Evolutionary conservation across 2,113 vertebrate genomes (phyloP).

Genomic region (Stigmatopora argus): DNA sequence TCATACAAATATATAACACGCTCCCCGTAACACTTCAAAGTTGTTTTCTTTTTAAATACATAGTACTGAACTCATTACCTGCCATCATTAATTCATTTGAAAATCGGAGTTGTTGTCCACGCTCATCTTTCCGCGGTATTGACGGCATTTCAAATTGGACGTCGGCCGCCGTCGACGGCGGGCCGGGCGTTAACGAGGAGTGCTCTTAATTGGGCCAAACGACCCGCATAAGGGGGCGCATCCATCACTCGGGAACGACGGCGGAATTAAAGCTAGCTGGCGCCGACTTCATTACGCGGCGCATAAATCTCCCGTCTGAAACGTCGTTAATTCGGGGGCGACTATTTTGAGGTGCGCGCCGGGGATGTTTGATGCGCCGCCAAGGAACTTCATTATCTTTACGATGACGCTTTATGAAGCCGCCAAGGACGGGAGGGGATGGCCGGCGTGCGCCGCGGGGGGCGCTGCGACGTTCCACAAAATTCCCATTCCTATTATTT

Average conservation of each 20-base stretch:
- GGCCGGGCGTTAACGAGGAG: neutral
- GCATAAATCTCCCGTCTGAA: conserved; percentile 27
- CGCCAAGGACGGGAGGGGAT: neutral
- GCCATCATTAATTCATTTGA: no score
- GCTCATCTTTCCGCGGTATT: no score
- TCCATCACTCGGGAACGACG: conserved; percentile 1
- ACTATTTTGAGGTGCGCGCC: conserved; percentile 17
- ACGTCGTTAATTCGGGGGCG: conserved; percentile 22
- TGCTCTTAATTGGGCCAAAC: conserved; percentile 5
- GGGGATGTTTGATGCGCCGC: neutral
- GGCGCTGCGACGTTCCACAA: neutral
- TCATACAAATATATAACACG: no score
- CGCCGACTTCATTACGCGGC: conserved; percentile 40
- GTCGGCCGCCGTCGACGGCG: no score
- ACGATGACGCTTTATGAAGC: conserved; percentile 4
- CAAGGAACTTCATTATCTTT: conserved; percentile 17
- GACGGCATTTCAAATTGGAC: no score
- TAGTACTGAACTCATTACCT: no score
- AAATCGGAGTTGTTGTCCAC: no score
- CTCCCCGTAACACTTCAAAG: no score
- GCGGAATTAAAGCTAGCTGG: conserved; percentile 12
- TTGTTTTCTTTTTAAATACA: no score
- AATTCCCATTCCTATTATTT: no score
- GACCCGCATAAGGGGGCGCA: conserved; percentile 2
- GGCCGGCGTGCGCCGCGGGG: neutral